These are phyloP conservation scores for Cecidostiba fungosa DNA, from an alignment of 2,888 invertebrate species.

Conservation along the genomic window DNA sequence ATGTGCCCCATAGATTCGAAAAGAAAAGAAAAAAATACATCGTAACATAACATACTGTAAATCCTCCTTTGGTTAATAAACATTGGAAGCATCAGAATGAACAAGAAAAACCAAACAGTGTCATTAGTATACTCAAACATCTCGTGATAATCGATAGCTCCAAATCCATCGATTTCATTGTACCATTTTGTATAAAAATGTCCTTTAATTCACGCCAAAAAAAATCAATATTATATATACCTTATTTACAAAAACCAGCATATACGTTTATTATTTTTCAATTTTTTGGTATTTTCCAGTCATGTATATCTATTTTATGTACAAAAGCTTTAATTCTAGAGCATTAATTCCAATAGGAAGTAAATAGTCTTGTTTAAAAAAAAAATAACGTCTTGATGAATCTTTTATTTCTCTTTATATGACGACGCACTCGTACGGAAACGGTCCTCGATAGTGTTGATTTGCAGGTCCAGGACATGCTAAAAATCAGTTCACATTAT, in stretches of 20 bases:
- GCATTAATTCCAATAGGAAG: slow-evolving; percentile 28
- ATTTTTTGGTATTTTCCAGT: slow-evolving; percentile 52
- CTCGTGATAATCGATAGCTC: background rate
- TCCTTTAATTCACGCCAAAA: slow-evolving; percentile 22
- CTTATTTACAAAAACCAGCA: slow-evolving; percentile 50
- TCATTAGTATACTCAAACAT: slow-evolving; percentile 37
- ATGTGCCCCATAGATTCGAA: slow-evolving; percentile 71
- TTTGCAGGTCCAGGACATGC: slow-evolving; percentile 82
- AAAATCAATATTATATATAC: slow-evolving; percentile 39
- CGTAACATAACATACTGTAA: slow-evolving; percentile 76
- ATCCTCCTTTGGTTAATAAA: slow-evolving; percentile 77
- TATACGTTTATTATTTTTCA: slow-evolving; percentile 27
- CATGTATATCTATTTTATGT: slow-evolving; percentile 48
- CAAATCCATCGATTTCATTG: slow-evolving; percentile 13
- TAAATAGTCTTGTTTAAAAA: slow-evolving; percentile 25
- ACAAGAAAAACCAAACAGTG: slow-evolving; percentile 37
- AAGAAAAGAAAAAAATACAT: slow-evolving; percentile 44
- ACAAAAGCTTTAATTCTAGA: slow-evolving; percentile 51
- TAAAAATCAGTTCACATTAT: slow-evolving; percentile 79
- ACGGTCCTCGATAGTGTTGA: slow-evolving; percentile 81
- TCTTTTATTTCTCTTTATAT: slow-evolving; percentile 80
- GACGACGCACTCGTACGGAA: slow-evolving; percentile 87
- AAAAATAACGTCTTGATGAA: background rate
- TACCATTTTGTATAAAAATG: slow-evolving; percentile 34
- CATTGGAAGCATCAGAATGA: slow-evolving; percentile 72